phyloP scores from a whole-genome alignment of 1,140 invertebrate species.

The Drosophila subpulchrella region DNA sequence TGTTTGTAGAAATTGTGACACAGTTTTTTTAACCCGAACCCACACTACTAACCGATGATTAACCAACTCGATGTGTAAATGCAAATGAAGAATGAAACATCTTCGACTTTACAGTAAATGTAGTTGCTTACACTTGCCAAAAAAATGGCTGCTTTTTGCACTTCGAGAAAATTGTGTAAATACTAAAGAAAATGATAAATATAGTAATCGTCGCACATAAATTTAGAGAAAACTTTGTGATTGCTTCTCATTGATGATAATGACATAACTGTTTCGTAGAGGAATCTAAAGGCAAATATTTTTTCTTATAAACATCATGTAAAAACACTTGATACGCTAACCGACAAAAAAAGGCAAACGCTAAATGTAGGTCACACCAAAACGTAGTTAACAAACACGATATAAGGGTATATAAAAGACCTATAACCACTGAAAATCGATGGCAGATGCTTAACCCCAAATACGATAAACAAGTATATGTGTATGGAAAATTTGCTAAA shows the following conservation, averaged over 20 bases:
- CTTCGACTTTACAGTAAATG: conserved; percentile 35
- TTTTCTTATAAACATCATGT: conserved; percentile 51
- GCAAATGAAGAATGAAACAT: conserved; percentile 23
- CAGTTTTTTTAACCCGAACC: conserved; percentile 68
- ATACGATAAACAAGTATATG: conserved; percentile 44
- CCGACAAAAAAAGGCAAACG: conserved; percentile 14
- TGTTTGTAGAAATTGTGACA: conserved; percentile 84
- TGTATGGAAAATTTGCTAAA: conserved; percentile 56
- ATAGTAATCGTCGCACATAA: conserved; percentile 42
- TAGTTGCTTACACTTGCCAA: conserved; percentile 46
- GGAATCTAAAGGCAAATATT: conserved; percentile 26
- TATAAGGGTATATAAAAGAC: conserved; percentile 27
- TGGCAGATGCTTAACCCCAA: conserved; percentile 29
- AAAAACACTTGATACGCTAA: conserved; percentile 40
- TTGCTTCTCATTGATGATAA: conserved; percentile 72
- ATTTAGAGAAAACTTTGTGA: conserved; percentile 74
- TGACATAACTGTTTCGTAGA: conserved; percentile 51
- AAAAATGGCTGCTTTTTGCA: conserved; percentile 33
- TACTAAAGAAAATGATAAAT: conserved; percentile 39
- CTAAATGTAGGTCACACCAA: conserved; percentile 36
- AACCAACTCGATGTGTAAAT: conserved; percentile 44
- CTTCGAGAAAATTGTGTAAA: conserved; percentile 47
- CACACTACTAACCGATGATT: conserved; percentile 22
- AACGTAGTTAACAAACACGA: conserved; percentile 46
- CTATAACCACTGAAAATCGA: conserved; percentile 34